Evolutionary conservation across 2,113 vertebrate species (phyloP).

Genomic region (Sapayoa aenigma): DNA sequence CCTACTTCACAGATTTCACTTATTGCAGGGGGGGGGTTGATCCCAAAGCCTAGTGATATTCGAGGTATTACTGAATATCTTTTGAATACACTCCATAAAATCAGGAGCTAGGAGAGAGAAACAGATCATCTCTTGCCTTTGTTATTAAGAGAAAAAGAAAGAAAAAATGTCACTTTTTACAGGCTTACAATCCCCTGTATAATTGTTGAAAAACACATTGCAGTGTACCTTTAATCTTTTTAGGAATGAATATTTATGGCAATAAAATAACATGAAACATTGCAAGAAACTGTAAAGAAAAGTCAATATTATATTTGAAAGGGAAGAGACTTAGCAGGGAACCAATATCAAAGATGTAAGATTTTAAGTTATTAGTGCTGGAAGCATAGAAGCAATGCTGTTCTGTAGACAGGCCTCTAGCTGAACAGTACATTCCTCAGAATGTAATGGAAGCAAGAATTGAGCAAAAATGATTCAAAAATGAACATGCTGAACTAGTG

Average conservation of each 20-base stretch:
- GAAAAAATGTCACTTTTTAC: background rate
- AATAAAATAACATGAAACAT: background rate
- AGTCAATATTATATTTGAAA: slow-evolving; percentile 48
- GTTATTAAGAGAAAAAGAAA: background rate
- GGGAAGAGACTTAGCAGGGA: slow-evolving; percentile 4
- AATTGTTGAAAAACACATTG: background rate
- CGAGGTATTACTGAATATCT: no score
- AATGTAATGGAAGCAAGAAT: slow-evolving; percentile 47
- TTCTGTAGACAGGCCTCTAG: background rate
- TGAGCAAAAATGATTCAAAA: slow-evolving; percentile 48
- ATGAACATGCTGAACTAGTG: background rate
- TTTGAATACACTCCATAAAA: background rate
- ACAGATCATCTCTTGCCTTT: background rate
- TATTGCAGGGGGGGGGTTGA: no score
- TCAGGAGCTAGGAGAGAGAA: background rate
- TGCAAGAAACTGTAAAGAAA: slow-evolving; percentile 19
- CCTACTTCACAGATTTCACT: no score
- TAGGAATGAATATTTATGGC: background rate
- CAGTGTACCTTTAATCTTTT: background rate
- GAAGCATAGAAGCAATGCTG: slow-evolving; percentile 32
- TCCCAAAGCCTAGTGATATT: no score
- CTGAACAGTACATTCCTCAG: slow-evolving; percentile 17
- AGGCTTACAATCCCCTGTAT: background rate
- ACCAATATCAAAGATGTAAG: slow-evolving; percentile 29
- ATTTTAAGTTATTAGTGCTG: slow-evolving; percentile 41